Base-by-base conservation (phyloP, 2,888 invertebrate species). In the Eilema caniola region DNA sequence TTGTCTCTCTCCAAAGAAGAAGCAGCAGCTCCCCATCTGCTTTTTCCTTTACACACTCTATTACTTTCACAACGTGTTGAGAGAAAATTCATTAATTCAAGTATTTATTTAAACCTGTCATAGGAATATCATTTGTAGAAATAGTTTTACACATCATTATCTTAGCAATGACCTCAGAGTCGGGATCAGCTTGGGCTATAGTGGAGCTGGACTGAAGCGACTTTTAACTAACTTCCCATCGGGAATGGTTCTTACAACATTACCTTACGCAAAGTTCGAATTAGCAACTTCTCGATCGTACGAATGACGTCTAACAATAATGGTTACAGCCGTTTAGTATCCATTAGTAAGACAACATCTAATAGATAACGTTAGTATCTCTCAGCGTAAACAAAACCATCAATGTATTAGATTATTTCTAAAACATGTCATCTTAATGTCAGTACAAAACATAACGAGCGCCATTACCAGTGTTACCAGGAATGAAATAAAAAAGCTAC, bases 401-500 rank as follows among this genome's bases (percentile, higher is more conserved):
- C 67, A 73, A 66, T 57, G 10, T 64, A 56, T 37, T 20, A 47
- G 20, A 73, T 61, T 65, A n/a, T 74, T 75, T 80, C 67, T 76
- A 62, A 83, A 83, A 83, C 80, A 82, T 88, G 90, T 90, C 90
- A 78, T 87, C 89, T 90, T 90, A 90, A 84, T 84, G 88, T 90
- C 90, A 90, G 78, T 84, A 82, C 77, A 76, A 65, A 80, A 74
- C 76, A 78, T 83, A 84, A 84, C 81, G 80, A 78, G 78, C 82
- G 83, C 89, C 87, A 89, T 89, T 90, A 90, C 88, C 82, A 77
- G 79, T 88, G 89, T 86, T 89, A 83, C 89, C 83, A 85, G 85
- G 70, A 78, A 75, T 77, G 75, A 83, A 83, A 78, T 73, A 79
- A 85, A 87, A 85, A 81, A 75, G 8, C 79, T 78, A 82, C 82